Evolutionary conservation across 2,888 invertebrate genomes (phyloP).

Genomic region (Acleris cristana): DNA sequence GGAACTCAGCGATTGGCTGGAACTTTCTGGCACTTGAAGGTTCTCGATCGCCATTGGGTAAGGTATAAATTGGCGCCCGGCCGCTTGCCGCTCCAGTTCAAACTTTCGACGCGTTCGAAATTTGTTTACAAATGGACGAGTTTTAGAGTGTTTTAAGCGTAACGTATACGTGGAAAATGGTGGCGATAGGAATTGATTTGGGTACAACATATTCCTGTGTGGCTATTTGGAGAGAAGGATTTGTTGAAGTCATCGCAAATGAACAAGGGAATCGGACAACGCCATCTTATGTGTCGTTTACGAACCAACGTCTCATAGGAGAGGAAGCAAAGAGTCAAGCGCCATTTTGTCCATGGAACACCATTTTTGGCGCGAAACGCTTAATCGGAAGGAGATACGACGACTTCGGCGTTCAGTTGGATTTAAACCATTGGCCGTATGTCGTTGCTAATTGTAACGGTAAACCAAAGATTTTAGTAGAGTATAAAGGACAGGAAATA

Average conservation of each 20-base stretch:
- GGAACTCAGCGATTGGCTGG: slow-evolving; percentile 57
- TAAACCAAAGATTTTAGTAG: slow-evolving; percentile 63
- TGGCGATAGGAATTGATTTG: slow-evolving; percentile 69
- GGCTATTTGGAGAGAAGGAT: slow-evolving; percentile 63
- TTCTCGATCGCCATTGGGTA: slow-evolving; percentile 59
- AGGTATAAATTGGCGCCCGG: slow-evolving; percentile 57
- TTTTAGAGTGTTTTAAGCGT: not conserved
- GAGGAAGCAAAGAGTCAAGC: slow-evolving; percentile 67
- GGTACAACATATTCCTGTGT: slow-evolving; percentile 68
- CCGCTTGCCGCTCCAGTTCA: slow-evolving; percentile 44
- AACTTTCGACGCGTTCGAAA: slow-evolving; percentile 38
- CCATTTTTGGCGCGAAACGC: slow-evolving; percentile 66
- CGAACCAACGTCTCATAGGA: slow-evolving; percentile 60
- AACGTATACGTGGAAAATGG: slow-evolving; percentile 53
- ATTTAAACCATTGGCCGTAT: slow-evolving; percentile 63
- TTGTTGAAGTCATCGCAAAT: slow-evolving; percentile 65
- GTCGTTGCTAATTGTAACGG: slow-evolving; percentile 59
- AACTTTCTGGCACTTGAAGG: slow-evolving; percentile 50
- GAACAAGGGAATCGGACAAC: slow-evolving; percentile 64
- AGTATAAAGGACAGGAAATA: slow-evolving; percentile 57
- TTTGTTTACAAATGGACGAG: not conserved
- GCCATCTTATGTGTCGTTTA: slow-evolving; percentile 69
- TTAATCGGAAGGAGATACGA: slow-evolving; percentile 65
- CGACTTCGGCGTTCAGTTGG: slow-evolving; percentile 64
- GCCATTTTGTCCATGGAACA: slow-evolving; percentile 60